phyloP scores from a whole-genome alignment of 1,140 invertebrate genomes.

The Drosophila leontia region DNA sequence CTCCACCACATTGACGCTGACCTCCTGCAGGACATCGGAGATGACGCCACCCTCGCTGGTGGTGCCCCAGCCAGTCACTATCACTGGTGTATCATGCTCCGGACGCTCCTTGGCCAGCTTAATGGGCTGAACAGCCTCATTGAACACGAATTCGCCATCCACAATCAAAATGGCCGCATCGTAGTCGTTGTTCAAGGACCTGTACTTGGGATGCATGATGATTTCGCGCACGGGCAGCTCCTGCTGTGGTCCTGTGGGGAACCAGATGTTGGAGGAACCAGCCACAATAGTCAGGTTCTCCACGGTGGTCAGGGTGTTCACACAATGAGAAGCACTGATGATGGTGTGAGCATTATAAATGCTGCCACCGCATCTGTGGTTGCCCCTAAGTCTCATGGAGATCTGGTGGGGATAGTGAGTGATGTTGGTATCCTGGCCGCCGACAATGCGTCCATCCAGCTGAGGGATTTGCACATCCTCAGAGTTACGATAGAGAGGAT shows the following conservation, averaged over 20 bases:
- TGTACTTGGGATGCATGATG: conserved; percentile 66
- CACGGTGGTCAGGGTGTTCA: conserved; percentile 31
- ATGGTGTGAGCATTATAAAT: conserved; percentile 84
- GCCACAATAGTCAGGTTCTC: conserved; percentile 61
- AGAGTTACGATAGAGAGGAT: conserved; percentile 31
- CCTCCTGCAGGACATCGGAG: conserved; percentile 62
- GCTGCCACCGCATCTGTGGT: conserved; percentile 86
- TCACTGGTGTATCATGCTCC: conserved; percentile 46
- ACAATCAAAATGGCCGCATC: conserved; percentile 70
- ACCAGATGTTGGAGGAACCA: conserved; percentile 61
- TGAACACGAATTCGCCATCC: conserved; percentile 61
- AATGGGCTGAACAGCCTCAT: conserved; percentile 62
- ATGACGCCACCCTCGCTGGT: conserved; percentile 49
- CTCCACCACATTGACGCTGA: conserved; percentile 62
- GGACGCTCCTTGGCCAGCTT: conserved; percentile 57
- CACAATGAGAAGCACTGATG: conserved; percentile 87
- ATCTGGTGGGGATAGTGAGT: conserved; percentile 70
- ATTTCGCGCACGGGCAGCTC: conserved; percentile 53
- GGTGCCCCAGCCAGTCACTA: conserved; percentile 76
- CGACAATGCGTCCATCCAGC: conserved; percentile 77
- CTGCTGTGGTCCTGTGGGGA: conserved; percentile 17
- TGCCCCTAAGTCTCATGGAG: conserved; percentile 66
- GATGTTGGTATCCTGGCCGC: conserved; percentile 63
- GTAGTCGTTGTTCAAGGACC: conserved; percentile 60
- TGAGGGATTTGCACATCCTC: conserved; percentile 36